Base-by-base conservation (phyloP, 2,113 vertebrate species). In the Irena cyanogastra region DNA sequence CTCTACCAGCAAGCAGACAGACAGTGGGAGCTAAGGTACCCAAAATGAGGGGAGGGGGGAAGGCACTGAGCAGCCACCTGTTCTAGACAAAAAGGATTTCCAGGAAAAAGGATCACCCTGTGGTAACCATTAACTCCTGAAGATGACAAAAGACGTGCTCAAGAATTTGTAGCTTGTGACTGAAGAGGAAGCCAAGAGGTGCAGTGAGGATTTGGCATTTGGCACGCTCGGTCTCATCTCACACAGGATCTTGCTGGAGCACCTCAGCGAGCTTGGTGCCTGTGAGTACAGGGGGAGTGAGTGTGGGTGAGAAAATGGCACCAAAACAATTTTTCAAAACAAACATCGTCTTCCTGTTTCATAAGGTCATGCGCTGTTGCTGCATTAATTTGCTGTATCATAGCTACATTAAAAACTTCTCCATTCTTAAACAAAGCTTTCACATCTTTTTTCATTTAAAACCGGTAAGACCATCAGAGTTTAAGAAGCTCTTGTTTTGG, bases 231-330 rank as follows among this genome's bases (percentile, higher is more conserved):
- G 14, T 77, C 30, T 39, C 26, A 17, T 35, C 75, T 66, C 5
- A 2, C 6, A 10, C 24, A n/a, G 28, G 57, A 76, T 64, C 35
- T 44, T 81, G 16, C 26, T 16, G 39, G 74, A 79, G 30, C 3
- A 0, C 33, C 56, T 74, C 4, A 8, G 41, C 0, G 0, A 71
- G 21, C 21, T 88, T 4, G 1, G 35, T 85, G 53, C 57, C 30
- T 61, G 50, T 61, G 59, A 72, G 59, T 72, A 54, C 0, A 0
- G 30, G 52, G 31, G 7, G 10, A 78, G 24, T 37, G 28, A 83
- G n/a, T 0, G 0, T 15, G 39, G n/a, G 24, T 56, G 18, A 57
- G 61, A 71, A 66, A 92, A 69, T 41, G 26, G 26, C 1, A 72
- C 54, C 15, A 5, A 75, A 91, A 68, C 0, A 0, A 5, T 63